These are phyloP conservation scores for Drosophila tristis DNA, from an alignment of 1,140 invertebrate species.

Conservation along the genomic window DNA sequence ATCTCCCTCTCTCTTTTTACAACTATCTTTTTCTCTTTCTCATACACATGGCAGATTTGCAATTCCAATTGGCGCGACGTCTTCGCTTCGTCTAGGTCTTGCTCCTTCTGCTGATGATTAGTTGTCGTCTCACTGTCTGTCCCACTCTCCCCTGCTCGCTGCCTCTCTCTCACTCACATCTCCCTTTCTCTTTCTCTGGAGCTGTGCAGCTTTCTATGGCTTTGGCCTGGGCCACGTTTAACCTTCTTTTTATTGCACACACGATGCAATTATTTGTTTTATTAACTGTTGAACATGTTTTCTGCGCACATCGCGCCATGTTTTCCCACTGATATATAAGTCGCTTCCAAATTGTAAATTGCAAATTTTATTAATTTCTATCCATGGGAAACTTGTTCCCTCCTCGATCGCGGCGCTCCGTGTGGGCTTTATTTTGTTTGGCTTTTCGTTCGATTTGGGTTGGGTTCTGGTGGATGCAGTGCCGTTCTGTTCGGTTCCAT, in stretches of 20 bases:
- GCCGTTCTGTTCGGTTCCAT: neutral
- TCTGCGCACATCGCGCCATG: slow-evolving; percentile 53
- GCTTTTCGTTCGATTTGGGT: slow-evolving; percentile 4
- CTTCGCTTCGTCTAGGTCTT: slow-evolving; percentile 16
- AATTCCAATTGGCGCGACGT: slow-evolving; percentile 61
- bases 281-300: slow-evolving; percentile 82
- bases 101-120: slow-evolving; percentile 42
- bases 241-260: slow-evolving; percentile 80
- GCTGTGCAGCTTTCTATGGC: slow-evolving; percentile 37
- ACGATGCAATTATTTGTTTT: slow-evolving; percentile 82
- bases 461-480: slow-evolving; percentile 1
- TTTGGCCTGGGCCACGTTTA: slow-evolving; percentile 64
- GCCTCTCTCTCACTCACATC: neutral
- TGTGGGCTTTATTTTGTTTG: slow-evolving; percentile 27
- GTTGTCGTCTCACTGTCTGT: slow-evolving; percentile 49
- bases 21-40: slow-evolving; percentile 23
- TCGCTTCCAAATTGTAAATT: slow-evolving; percentile 68
- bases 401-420: slow-evolving; percentile 4
- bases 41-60: slow-evolving; percentile 42
- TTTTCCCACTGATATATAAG: slow-evolving; percentile 55
- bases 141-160: slow-evolving; percentile 7
- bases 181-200: neutral
- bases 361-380: slow-evolving; percentile 77
- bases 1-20: slow-evolving; percentile 18
- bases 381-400: slow-evolving; percentile 57